Evolutionary conservation across 2,113 vertebrate species (phyloP).

Genomic region (Embiotoca jacksoni): DNA sequence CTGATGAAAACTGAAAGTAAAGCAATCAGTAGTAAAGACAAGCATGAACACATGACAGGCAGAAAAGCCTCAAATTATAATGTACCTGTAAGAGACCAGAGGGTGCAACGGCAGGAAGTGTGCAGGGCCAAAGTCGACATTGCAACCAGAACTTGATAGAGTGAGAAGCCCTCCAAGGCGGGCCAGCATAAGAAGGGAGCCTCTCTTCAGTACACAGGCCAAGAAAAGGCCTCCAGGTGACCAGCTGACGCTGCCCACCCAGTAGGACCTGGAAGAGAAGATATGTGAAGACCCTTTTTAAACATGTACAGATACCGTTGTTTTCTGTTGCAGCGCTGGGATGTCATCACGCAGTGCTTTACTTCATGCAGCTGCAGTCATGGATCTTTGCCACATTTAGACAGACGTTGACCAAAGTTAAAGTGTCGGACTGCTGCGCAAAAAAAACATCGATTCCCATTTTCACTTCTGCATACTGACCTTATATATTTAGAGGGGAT

Average conservation of each 20-base stretch:
- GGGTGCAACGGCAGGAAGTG: constrained; percentile 96
- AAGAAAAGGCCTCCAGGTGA: constrained; percentile 90
- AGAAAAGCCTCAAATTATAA: not conserved
- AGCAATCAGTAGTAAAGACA: no score
- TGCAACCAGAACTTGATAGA: constrained; percentile 90
- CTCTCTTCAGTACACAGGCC: constrained; percentile 94
- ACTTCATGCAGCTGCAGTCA: not conserved
- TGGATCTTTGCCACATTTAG: not conserved
- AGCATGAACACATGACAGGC: no score
- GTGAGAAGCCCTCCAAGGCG: constrained; percentile 91
- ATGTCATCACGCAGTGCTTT: not conserved
- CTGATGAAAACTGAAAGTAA: constrained; percentile 76
- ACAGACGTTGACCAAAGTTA: constrained; percentile 1
- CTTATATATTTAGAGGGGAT: constrained; percentile 89
- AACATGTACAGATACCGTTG: not conserved
- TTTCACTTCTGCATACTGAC: constrained; percentile 73
- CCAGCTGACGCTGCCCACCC: constrained; percentile 94
- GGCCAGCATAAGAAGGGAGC: constrained; percentile 90
- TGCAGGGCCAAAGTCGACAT: constrained; percentile 93
- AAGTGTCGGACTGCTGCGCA: not conserved
- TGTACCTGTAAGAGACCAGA: constrained; percentile 91
- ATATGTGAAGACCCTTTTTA: not conserved
- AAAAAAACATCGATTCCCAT: not conserved
- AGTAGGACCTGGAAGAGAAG: constrained; percentile 91
- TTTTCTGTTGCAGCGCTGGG: not conserved